Percentiles rank a stretch among this genome's conserved stretches.
phyloP scores from a whole-genome alignment of 2,113 vertebrate genomes.

The Machaerirhynchus nigripectus region DNA sequence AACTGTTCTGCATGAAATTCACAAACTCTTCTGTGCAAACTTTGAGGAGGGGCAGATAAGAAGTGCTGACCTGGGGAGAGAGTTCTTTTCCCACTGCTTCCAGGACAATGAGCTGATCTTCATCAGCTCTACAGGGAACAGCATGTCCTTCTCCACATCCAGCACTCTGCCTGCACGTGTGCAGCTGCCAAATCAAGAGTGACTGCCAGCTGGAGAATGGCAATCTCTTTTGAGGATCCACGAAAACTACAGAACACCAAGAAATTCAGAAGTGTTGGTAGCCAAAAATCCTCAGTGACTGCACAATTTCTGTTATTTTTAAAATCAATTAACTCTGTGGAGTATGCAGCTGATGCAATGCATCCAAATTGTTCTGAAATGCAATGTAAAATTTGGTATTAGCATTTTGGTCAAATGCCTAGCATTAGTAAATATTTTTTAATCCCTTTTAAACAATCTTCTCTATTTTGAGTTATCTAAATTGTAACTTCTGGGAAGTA shows the following conservation, averaged over 20 bases:
- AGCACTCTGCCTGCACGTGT: neutral
- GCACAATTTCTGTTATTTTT: neutral
- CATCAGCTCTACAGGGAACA: neutral
- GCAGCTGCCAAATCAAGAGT: neutral
- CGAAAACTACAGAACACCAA: neutral
- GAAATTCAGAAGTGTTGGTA: neutral
- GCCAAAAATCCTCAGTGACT: neutral
- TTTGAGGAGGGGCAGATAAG: neutral
- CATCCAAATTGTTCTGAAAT: neutral
- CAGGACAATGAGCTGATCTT: constrained; percentile 1
- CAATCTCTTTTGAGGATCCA: neutral
- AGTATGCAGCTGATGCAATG: neutral
- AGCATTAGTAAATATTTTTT: neutral
- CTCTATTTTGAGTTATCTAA: neutral
- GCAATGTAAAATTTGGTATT: neutral
- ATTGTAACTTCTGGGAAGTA: neutral
- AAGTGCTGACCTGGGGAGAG: neutral
- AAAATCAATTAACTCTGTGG: neutral
- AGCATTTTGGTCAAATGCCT: neutral
- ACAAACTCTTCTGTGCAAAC: neutral
- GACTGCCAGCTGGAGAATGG: constrained; percentile 1
- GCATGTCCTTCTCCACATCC: neutral
- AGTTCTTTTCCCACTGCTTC: neutral
- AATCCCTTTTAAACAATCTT: neutral
- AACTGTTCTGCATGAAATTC: neutral